Percentiles rank a stretch among this genome's conserved stretches.
Evolutionary conservation across 2,797 vertebrate genomes (phyloP).

Genomic region (Labeo calbasu): DNA sequence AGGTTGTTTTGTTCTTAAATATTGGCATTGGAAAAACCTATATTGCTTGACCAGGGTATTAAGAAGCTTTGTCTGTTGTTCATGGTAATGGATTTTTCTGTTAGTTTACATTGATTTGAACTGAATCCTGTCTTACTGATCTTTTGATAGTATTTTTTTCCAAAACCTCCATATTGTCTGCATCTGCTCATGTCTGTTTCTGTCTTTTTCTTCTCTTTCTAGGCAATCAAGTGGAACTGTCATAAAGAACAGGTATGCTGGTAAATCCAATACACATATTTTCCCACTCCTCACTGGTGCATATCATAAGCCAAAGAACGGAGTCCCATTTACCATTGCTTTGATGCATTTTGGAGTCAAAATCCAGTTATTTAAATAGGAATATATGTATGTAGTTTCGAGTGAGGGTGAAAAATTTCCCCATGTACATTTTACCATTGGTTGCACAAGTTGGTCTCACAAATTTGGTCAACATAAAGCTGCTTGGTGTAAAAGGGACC

Average conservation of each 20-base stretch:
- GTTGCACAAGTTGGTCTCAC: not conserved
- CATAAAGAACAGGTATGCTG: slow-evolving; percentile 83
- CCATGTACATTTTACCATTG: not conserved
- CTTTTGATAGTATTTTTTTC: not conserved
- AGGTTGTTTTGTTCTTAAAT: not conserved
- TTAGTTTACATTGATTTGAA: not conserved
- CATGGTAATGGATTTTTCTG: not conserved
- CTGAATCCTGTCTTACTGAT: not conserved
- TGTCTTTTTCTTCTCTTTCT: slow-evolving; percentile 56
- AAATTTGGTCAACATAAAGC: not conserved
- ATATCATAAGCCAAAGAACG: not conserved
- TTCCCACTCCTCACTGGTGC: slow-evolving; percentile 15
- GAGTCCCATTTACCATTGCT: not conserved
- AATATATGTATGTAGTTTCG: not conserved
- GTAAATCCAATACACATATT: slow-evolving; percentile 17
- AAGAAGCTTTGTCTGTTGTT: not conserved
- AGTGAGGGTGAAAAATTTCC: not conserved
- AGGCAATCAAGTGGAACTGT: slow-evolving; percentile 86
- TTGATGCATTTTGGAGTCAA: not conserved
- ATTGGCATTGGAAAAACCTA: not conserved
- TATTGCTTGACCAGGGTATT: not conserved
- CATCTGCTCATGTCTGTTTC: slow-evolving; percentile 41
- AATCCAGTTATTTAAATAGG: not conserved
- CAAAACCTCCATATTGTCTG: not conserved
- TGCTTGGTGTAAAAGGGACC: not conserved